Conservation (phyloP, 2,888 invertebrate species). For the Aleiodes leptofemur region DNA sequence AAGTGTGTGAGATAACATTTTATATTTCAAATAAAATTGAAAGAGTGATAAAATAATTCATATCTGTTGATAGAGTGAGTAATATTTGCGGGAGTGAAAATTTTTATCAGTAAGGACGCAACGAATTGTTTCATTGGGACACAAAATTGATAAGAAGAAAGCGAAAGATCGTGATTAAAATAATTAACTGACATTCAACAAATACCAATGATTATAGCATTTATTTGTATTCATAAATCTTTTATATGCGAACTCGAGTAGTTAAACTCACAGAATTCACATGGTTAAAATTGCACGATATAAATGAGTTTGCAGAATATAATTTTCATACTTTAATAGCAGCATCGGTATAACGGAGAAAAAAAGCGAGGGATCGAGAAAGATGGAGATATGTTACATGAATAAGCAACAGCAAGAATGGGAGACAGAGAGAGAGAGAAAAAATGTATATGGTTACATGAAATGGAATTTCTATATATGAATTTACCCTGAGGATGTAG, state of each 20-base stretch:
- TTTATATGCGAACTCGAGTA: neutral
- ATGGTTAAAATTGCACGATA: no score
- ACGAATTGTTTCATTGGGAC: slow-evolving; percentile 10
- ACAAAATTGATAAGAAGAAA: slow-evolving; percentile 13
- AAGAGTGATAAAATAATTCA: neutral
- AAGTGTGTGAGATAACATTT: neutral
- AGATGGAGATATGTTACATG: neutral
- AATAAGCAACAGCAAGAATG: neutral
- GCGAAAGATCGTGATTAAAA: slow-evolving; percentile 6
- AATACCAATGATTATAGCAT: slow-evolving; percentile 10
- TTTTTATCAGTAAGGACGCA: slow-evolving; percentile 28
- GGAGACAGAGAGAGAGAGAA: neutral
- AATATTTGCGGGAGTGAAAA: slow-evolving; percentile 12
- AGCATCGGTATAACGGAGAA: neutral
- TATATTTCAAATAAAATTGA: neutral
- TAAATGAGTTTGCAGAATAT: no score
- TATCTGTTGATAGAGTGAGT: slow-evolving; percentile 4
- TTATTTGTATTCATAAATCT: slow-evolving; percentile 24
- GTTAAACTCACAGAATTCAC: no score
- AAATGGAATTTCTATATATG: slow-evolving; percentile 20
- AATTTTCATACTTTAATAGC: no score
- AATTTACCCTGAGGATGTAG: slow-evolving; percentile 8
- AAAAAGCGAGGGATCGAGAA: neutral
- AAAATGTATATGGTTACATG: neutral
- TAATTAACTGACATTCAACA: slow-evolving; percentile 11